Base-by-base conservation (phyloP, 2,797 vertebrate genomes). In the Onychomys arenicola region DNA sequence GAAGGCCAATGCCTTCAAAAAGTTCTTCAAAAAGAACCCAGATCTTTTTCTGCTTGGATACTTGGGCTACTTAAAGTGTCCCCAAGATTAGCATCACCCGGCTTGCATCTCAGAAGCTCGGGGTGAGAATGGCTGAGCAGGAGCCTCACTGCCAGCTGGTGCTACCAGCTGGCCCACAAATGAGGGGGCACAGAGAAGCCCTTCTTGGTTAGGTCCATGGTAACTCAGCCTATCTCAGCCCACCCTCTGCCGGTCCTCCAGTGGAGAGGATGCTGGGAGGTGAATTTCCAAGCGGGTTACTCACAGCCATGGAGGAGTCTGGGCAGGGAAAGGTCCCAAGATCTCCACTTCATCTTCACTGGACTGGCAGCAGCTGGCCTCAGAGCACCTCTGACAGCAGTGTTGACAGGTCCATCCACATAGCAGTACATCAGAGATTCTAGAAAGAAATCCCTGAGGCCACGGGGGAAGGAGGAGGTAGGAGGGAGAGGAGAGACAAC, bases 291-390 rank as follows among this genome's bases (percentile, higher is more conserved):
- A 83, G 67, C 57, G 75, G 61, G 61, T 52, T 95, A 99, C 99
- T 99, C 98, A 99, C 99, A 99, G 98, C 99, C 99, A 99, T 87
- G 99, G 98, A 61, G 99, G 99, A 34, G 99, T 99, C 97, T 99
- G 99, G 86, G 99, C 99, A 84, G 99, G 99, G 96, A 99, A 99
- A 93, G 99, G 99, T 95, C 99, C 99, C 98, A 99, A 98, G 95
- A 99, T 99, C 97, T 99, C 99, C 97, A 99, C 99, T 98, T 99
- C 99, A 96, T 99, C 99, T 95, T 99, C 99, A 11, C 98, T 99
- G 3, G 99, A 98, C 88, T 99, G 99, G 97, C 99, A 99, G 95
- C 99, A 99, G 98, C 98, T 99, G 96, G 99, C 99, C 93, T 99
- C 99, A 63, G 98, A 99, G 96, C 99, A 99, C 98, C 99, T 99